These are phyloP conservation scores for Chamaea fasciata DNA, from an alignment of 2,113 vertebrate species.

Conservation along the genomic window DNA sequence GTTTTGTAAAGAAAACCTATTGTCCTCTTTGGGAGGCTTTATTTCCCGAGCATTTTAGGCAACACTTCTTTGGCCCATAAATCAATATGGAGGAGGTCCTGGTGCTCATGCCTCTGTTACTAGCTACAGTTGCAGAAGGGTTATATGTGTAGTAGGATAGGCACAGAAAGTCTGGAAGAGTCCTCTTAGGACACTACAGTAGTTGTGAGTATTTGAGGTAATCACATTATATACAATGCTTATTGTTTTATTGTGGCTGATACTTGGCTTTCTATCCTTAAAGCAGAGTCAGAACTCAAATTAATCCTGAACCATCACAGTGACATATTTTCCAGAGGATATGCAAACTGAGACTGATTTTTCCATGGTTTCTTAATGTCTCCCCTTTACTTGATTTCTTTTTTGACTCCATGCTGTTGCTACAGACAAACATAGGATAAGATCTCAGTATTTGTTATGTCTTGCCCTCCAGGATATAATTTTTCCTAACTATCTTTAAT, in stretches of 20 bases:
- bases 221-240: neutral
- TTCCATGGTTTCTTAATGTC: neutral
- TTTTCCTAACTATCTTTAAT: slow-evolving; percentile 28
- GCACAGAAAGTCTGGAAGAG: neutral
- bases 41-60: slow-evolving; percentile 21
- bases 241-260: slow-evolving; percentile 1
- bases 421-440: neutral
- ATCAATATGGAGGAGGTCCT: slow-evolving; percentile 17
- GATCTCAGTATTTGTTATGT: slow-evolving; percentile 8
- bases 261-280: slow-evolving; percentile 26
- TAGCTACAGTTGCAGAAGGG: neutral
- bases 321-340: slow-evolving; percentile 12
- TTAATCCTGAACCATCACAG: neutral
- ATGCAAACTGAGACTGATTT: neutral
- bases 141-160: neutral
- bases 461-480: slow-evolving; percentile 16
- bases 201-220: neutral
- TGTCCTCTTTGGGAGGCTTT: slow-evolving; percentile 49
- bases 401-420: neutral
- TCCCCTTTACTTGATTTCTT: neutral
- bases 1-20: slow-evolving; percentile 53
- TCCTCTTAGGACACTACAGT: neutral
- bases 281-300: neutral
- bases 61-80: neutral
- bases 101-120: neutral